A percentile compares a stretch with the other conserved stretches of the same genome.
Evolutionary conservation across 2,888 invertebrate species (phyloP).

Genomic region (Dendrolimus houi): DNA sequence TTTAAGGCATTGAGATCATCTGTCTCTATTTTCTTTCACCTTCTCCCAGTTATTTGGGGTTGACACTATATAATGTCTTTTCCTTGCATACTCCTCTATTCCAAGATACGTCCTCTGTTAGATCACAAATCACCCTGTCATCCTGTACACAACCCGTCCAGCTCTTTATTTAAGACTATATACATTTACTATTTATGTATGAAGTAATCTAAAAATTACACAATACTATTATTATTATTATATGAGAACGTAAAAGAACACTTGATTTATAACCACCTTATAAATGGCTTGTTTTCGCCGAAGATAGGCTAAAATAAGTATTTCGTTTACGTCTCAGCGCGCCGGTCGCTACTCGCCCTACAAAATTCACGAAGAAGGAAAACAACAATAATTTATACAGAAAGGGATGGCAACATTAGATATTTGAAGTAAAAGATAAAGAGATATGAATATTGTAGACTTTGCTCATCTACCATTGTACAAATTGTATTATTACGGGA

Average conservation of each 20-base stretch:
- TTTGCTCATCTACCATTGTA: slow-evolving; percentile 29
- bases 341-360: slow-evolving; percentile 33
- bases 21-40: too few species aligned
- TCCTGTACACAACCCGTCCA: too few species aligned
- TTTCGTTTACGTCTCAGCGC: slow-evolving; percentile 47
- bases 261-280: slow-evolving; percentile 50
- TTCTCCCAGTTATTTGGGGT: too few species aligned
- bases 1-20: too few species aligned
- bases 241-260: slow-evolving; percentile 20
- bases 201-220: neutral
- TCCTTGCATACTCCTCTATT: too few species aligned
- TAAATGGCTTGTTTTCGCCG: slow-evolving; percentile 60
- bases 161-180: too few species aligned
- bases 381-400: slow-evolving; percentile 58
- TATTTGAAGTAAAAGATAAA: slow-evolving; percentile 21
- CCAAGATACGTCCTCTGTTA: too few species aligned
- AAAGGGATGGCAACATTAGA: slow-evolving; percentile 28
- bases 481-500: slow-evolving; percentile 33
- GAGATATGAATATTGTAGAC: slow-evolving; percentile 22
- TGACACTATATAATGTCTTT: too few species aligned
- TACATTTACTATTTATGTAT: too few species aligned
- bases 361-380: slow-evolving; percentile 49
- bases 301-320: slow-evolving; percentile 54
- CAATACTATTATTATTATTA: slow-evolving; percentile 5
- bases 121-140: too few species aligned